A percentile compares a stretch with the other conserved stretches of the same genome.
phyloP scores from a whole-genome alignment of 2,797 vertebrate genomes.

The Myioborus miniatus region DNA sequence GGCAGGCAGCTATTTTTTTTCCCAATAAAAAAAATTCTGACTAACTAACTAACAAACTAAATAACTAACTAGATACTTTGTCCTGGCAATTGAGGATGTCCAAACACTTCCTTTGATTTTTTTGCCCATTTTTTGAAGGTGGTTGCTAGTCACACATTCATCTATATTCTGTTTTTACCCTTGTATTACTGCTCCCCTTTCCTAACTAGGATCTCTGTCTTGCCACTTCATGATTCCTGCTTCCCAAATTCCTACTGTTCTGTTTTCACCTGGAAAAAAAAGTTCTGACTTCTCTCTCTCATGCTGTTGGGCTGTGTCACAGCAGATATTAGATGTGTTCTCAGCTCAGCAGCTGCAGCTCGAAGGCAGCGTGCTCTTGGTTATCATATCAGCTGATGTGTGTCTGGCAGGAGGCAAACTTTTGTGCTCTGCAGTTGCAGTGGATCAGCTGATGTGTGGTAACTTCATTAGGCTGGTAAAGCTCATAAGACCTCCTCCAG shows the following conservation, averaged over 20 bases:
- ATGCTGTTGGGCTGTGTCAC: not conserved
- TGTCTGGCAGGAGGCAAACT: not conserved
- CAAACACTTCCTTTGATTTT: not conserved
- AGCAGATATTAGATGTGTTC: not conserved
- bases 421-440: not conserved
- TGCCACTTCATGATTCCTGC: not conserved
- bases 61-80: not conserved
- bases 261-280: not conserved
- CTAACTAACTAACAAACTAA: not conserved
- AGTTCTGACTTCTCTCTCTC: not conserved
- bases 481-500: not conserved
- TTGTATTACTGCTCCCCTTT: not conserved
- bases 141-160: too few species aligned
- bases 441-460: slow-evolving; percentile 21
- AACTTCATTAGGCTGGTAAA: not conserved
- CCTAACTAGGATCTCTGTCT: not conserved
- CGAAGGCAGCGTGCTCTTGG: rapidly evolving
- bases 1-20: not conserved
- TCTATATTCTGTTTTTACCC: not conserved
- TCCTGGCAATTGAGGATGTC: not conserved
- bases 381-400: not conserved
- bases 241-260: not conserved
- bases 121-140: not conserved
- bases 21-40: not conserved
- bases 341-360: not conserved